Evolutionary conservation across 2,888 invertebrate species (phyloP).

Genomic region (Stictocephala bisonia): DNA sequence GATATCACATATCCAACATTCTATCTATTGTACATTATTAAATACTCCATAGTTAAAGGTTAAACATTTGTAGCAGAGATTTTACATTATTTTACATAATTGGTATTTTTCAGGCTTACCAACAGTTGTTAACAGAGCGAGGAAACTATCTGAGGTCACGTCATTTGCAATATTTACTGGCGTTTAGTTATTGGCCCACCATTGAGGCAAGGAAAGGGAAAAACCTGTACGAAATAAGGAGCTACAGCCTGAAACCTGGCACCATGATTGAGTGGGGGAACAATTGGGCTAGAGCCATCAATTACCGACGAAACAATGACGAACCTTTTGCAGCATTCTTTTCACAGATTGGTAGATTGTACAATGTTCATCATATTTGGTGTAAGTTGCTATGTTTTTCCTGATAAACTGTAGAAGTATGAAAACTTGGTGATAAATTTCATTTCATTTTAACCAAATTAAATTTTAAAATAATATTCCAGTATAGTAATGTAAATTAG

Average conservation of each 20-base stretch:
- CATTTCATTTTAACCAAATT: too few relatives aligned
- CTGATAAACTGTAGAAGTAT: too few relatives aligned
- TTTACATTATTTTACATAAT: background rate
- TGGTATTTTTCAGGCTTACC: conserved; percentile 72
- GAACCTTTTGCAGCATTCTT: conserved; percentile 98
- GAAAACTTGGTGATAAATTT: too few relatives aligned
- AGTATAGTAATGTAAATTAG: too few relatives aligned
- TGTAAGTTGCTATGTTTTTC: conserved; percentile 78
- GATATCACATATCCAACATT: too few relatives aligned
- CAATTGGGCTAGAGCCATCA: conserved; percentile 97
- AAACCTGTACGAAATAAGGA: conserved; percentile 95
- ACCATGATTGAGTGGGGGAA: conserved; percentile 99
- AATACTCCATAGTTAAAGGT: background rate
- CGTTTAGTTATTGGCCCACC: conserved; percentile 98
- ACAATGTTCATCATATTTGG: conserved; percentile 99
- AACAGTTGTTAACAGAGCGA: conserved; percentile 78
- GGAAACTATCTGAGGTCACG: conserved; percentile 84
- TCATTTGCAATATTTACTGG: conserved; percentile 91
- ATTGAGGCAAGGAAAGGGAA: conserved; percentile 76
- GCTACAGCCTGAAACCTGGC: conserved; percentile 94
- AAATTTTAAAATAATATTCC: too few relatives aligned
- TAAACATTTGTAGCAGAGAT: too few relatives aligned
- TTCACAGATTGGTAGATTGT: conserved; percentile 95
- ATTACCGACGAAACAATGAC: conserved; percentile 88
- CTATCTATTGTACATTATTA: too few relatives aligned